Evolutionary conservation across 1,140 invertebrate genomes (phyloP).

Genomic region (Ganaspis sp.): DNA sequence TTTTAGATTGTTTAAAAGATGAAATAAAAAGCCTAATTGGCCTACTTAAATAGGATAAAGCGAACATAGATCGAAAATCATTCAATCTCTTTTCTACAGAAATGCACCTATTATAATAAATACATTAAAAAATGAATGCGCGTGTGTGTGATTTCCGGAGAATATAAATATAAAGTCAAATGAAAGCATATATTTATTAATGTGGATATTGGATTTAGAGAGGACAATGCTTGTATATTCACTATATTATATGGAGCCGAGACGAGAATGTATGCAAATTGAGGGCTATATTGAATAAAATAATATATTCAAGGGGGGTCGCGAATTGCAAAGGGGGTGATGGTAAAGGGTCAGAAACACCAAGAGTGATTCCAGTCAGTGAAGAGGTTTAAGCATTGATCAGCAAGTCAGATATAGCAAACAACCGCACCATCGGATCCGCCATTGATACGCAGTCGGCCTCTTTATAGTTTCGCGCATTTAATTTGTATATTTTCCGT

Average conservation of each 20-base stretch:
- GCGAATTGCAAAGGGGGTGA: neutral
- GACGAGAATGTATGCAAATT: conserved; percentile 41
- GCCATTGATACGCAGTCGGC: conserved; percentile 72
- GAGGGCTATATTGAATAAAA: conserved; percentile 31
- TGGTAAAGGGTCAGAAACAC: conserved; percentile 17
- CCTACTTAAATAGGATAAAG: too few relatives aligned
- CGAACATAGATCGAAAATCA: too few relatives aligned
- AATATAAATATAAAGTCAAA: neutral
- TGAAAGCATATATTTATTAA: neutral
- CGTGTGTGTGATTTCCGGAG: too few relatives aligned
- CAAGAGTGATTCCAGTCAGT: neutral
- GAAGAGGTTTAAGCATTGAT: conserved; percentile 44
- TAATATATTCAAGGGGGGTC: conserved; percentile 23
- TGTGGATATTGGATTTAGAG: conserved; percentile 29
- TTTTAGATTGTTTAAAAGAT: too few relatives aligned
- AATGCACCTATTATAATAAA: too few relatives aligned
- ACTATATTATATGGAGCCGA: conserved; percentile 2
- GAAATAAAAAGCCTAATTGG: too few relatives aligned
- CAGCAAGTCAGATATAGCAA: conserved; percentile 58
- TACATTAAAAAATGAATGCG: too few relatives aligned
- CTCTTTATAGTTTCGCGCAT: neutral
- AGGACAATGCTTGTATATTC: conserved; percentile 36
- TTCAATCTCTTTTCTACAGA: too few relatives aligned
- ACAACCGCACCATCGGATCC: conserved; percentile 58
- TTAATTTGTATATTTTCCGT: neutral